Percentiles rank a stretch among this genome's conserved stretches.
Conservation (phyloP, 2,113 vertebrate genomes). For the Rhea pennata region DNA sequence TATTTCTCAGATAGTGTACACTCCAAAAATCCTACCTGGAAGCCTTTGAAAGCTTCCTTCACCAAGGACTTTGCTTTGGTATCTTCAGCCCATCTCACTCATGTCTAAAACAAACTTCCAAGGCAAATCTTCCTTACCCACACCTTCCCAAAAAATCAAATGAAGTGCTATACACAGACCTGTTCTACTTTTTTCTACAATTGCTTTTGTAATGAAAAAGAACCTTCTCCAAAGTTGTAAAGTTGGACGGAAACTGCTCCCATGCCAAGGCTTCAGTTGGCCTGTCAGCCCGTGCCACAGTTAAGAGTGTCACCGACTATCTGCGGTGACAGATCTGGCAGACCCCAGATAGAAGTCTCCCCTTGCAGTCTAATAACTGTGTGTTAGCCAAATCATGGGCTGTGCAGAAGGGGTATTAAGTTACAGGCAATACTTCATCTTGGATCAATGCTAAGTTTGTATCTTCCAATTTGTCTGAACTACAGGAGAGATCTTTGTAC, state of each 20-base stretch:
- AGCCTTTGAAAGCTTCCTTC: neutral
- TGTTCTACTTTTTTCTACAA: neutral
- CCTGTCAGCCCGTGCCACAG: too few species aligned
- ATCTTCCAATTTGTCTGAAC: neutral
- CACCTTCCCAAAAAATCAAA: neutral
- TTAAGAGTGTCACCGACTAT: neutral
- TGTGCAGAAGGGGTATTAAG: neutral
- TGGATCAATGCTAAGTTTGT: neutral
- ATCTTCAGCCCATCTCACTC: neutral
- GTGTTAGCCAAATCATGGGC: neutral
- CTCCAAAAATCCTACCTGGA: neutral
- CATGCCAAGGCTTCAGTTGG: neutral
- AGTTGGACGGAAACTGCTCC: neutral
- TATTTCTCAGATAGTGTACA: neutral
- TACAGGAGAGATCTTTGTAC: neutral
- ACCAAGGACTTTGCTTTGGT: neutral
- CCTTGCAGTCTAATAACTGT: fast-evolving
- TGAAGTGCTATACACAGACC: neutral
- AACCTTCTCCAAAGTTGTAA: neutral
- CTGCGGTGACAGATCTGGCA: too few species aligned
- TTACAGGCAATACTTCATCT: neutral
- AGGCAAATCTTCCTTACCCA: neutral
- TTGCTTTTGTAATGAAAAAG: neutral
- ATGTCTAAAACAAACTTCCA: fast-evolving
- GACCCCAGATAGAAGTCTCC: neutral